Evolutionary conservation across 1,140 invertebrate genomes (phyloP).

Genomic region (Oncopeltus fasciatus): DNA sequence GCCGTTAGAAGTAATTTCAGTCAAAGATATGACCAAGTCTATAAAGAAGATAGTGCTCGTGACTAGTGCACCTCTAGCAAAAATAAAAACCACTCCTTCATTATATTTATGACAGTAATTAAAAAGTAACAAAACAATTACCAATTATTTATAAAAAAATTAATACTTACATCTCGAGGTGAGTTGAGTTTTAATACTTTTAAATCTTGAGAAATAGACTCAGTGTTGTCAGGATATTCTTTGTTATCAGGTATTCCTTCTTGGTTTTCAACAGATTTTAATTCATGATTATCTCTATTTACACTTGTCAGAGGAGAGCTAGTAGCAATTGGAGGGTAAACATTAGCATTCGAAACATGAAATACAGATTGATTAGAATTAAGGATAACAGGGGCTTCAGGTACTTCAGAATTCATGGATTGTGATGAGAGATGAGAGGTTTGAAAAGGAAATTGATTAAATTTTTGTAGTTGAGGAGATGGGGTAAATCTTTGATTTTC

Average conservation of each 20-base stretch:
- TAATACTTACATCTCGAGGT: slow-evolving; percentile 28
- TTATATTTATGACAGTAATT: too few relatives aligned
- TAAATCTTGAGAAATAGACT: slow-evolving; percentile 29
- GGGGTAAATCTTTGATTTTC: neutral
- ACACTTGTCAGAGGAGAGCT: neutral
- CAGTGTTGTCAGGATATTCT: slow-evolving; percentile 16
- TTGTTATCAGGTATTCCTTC: slow-evolving; percentile 17
- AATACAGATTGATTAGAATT: neutral
- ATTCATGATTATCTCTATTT: too few relatives aligned
- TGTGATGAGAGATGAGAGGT: neutral
- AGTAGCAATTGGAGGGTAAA: neutral
- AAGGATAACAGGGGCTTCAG: neutral
- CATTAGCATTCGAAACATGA: neutral
- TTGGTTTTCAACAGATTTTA: slow-evolving; percentile 11
- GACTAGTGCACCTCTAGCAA: too few relatives aligned
- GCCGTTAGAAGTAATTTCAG: too few relatives aligned
- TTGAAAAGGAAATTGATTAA: neutral
- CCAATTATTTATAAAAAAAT: too few relatives aligned
- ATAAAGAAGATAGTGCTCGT: too few relatives aligned
- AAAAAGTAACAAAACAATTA: too few relatives aligned
- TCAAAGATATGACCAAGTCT: too few relatives aligned
- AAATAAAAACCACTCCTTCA: too few relatives aligned
- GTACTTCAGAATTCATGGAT: neutral
- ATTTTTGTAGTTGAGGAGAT: neutral
- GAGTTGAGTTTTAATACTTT: slow-evolving; percentile 27